Evolutionary conservation across 1,140 invertebrate genomes (phyloP).

Genomic region (Drosophila murphyi): DNA sequence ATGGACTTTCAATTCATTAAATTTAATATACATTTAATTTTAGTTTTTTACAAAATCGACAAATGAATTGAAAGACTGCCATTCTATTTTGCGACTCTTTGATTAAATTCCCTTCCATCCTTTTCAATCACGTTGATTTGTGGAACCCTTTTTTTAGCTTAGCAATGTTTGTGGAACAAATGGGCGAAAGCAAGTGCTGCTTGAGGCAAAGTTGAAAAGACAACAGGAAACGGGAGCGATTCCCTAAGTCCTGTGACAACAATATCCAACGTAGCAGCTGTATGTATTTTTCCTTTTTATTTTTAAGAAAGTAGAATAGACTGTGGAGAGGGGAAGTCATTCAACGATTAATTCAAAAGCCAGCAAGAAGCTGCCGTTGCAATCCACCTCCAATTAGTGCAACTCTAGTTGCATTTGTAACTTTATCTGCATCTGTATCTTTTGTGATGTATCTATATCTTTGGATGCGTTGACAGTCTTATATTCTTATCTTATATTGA

Average conservation of each 20-base stretch:
- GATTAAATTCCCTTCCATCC: not conserved
- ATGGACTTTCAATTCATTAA: not conserved
- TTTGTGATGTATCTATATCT: constrained; percentile 14
- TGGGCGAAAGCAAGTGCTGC: not conserved
- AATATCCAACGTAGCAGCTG: not conserved
- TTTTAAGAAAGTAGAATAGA: not conserved
- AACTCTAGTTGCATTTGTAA: not conserved
- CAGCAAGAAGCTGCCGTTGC: not conserved
- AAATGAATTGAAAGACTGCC: not conserved
- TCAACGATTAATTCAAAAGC: constrained; percentile 13
- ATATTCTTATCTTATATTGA: not conserved
- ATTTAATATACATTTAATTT: not conserved
- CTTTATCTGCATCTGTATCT: not conserved
- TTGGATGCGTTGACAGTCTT: constrained; percentile 9
- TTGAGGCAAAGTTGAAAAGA: constrained; percentile 10
- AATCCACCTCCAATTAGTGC: not conserved
- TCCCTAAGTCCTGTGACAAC: not conserved
- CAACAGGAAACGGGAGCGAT: not conserved
- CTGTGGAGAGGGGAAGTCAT: not conserved
- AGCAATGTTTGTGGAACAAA: not conserved
- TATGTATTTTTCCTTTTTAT: not conserved
- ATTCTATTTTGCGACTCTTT: not conserved
- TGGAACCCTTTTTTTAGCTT: not conserved
- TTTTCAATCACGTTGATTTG: not conserved
- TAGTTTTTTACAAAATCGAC: not conserved